A percentile compares a stretch with the other conserved stretches of the same genome.
Conservation (phyloP, 2,797 vertebrate genomes). For the Buceros bicornis region DNA sequence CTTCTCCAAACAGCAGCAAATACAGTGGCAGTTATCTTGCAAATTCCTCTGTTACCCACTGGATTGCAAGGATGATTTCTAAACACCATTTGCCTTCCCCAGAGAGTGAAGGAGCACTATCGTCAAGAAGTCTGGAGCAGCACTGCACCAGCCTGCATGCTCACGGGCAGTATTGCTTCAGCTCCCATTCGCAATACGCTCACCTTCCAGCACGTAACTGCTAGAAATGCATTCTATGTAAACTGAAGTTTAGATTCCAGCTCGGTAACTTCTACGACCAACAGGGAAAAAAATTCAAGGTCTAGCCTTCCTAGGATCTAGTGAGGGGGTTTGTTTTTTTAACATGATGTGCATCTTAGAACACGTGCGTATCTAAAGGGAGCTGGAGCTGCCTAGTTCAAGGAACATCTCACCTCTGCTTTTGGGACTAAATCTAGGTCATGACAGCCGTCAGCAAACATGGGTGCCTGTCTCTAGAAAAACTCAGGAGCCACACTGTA, state of each 20-base stretch:
- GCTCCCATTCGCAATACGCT: background rate
- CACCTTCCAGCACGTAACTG: background rate
- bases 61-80: background rate
- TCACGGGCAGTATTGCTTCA: background rate
- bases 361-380: background rate
- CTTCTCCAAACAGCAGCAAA: slow-evolving; percentile 3
- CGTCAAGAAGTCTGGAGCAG: background rate
- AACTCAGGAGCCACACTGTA: background rate
- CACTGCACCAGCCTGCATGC: background rate
- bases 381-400: background rate
- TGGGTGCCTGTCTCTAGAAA: background rate
- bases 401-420: background rate
- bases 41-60: background rate
- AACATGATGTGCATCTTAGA: background rate
- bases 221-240: background rate
- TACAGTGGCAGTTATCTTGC: background rate
- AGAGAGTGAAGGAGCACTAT: background rate
- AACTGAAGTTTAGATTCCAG: slow-evolving; percentile 5
- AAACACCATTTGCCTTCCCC: slow-evolving; percentile 19
- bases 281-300: background rate
- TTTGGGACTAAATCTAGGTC: background rate
- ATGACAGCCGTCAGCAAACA: background rate
- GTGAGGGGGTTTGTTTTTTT: background rate
- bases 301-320: slow-evolving; percentile 3
- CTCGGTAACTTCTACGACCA: background rate